Base-by-base conservation (phyloP, 1,140 invertebrate genomes). In the Zeugodacus cucurbitae region DNA sequence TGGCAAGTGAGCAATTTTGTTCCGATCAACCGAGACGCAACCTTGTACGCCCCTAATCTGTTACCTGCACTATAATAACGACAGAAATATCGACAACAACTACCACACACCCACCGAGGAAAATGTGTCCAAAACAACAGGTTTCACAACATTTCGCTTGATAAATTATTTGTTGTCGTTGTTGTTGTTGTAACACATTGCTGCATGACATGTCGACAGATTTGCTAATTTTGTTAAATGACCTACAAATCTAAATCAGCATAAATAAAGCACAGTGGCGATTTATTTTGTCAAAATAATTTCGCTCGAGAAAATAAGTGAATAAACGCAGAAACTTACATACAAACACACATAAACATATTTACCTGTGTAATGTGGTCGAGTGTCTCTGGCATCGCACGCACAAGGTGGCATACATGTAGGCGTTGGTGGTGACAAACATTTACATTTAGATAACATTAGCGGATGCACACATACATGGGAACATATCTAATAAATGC, bases 271-370 rank as follows among this genome's bases (percentile, higher is more conserved):
- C 2, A 48, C n/a, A n/a, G n/a, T 82, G 74, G 4, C 44, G 44
- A 82, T 48, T 82, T 82, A 82, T 82, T 48, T 82, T 82, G 74
- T 48, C 41, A 48, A 82, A 54, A 82, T 29, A 78, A 44, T 78
- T 78, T 82, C 41, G 22, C 11, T 54, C 34, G 41, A 48, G n/a
- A 48, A 26, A 44, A 82, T 48, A 29, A 82, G 26, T 41, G n/a
- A n/a, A n/a, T n/a, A n/a, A n/a, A n/a, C n/a, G n/a, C n/a, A n/a
- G n/a, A n/a, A n/a, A n/a, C n/a, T 22, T 26, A 59, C 22, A 58
- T 58, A 59, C 58, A 62, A n/a, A 62, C n/a, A 17, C 58, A 6
- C 10, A 58, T 17, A 58, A 22, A 70, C 11, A 37, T 44, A 44
- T 78, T 34, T 82, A 74, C 67, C 67, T 74, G 67, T 7, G 26